Percentiles rank a stretch among this genome's conserved stretches.
phyloP scores from a whole-genome alignment of 2,113 vertebrate species.

The Arothron firmamentum region DNA sequence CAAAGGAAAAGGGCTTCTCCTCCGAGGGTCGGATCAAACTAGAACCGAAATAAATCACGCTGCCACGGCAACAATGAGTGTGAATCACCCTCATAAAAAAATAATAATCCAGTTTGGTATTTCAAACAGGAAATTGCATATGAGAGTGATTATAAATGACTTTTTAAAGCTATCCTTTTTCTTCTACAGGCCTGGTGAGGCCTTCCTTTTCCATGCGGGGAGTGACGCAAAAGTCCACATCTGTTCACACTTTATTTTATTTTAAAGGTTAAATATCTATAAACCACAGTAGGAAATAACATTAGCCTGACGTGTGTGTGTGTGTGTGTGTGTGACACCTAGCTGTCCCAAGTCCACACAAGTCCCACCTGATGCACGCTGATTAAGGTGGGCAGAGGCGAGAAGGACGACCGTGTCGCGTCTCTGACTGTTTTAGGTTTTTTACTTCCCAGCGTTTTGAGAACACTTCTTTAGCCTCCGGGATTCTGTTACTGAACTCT shows the following conservation, averaged over 20 bases:
- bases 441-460: not conserved
- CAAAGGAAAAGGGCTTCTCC: no score
- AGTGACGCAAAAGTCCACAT: not conserved
- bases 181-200: not conserved
- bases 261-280: not conserved
- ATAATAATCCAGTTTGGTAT: not conserved
- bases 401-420: not conserved
- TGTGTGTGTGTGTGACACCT: no score
- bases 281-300: no score
- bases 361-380: no score
- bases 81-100: not conserved
- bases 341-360: no score
- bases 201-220: not conserved
- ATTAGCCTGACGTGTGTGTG: no score
- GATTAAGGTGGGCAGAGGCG: no score
- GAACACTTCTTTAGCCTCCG: slow-evolving; percentile 8
- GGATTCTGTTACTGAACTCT: not conserved
- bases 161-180: not conserved
- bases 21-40: no score
- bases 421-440: not conserved
- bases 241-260: not conserved
- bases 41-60: not conserved
- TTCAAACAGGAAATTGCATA: not conserved
- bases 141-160: no score
- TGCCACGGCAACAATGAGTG: not conserved